Base-by-base conservation (phyloP, 2,888 invertebrate species). In the Clistopyga incitator region DNA sequence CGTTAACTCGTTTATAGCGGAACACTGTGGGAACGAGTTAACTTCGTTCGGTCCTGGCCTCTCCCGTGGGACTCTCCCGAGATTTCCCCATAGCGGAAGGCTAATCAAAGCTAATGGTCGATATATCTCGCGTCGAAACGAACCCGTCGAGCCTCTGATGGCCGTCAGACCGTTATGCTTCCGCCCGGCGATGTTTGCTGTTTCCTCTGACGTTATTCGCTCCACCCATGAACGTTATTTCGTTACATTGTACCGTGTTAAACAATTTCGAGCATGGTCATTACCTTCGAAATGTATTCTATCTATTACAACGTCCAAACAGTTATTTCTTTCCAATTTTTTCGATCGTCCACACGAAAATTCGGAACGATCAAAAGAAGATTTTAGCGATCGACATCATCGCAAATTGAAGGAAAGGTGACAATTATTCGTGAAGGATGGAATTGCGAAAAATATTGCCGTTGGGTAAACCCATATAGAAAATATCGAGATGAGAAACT, bases 91-190 rank as follows among this genome's bases (percentile, higher is more conserved):
- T 61, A 45, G 67, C 29, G 74, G 56, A 72, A 78, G 67, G 47
- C 82, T 80, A 82, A 82, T 85, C 77, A 85, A 85, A 80, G 80
- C 84, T 80, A 82, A 85, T 82, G 82, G 82, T 82, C 82, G 50
- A 80, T 82, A 75, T 56, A 68, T 59, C 61, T 29, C 18, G 13
- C 59, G 50, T 11, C n/a, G 61, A 56, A n/a, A 25, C 56, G 56
- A 56, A 56, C 25, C 2, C 59, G 25, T 15, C 59, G 29, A 59
- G 29, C 59, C 29, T 29, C 29, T 25, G 4, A 59, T 25, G 59
- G 4, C 59, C 13, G 59, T 59, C 59, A 59, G 10, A 25, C 13
- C 59, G 59, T 59, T 59, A 59, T 59, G 25, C n/a, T 59, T 29
- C 59, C n/a, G 59, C 59, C 6, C 15, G 59, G 29, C 15, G 15